Evolutionary conservation across 2,113 vertebrate species (phyloP).

Genomic region (Tenrec ecaudatus): DNA sequence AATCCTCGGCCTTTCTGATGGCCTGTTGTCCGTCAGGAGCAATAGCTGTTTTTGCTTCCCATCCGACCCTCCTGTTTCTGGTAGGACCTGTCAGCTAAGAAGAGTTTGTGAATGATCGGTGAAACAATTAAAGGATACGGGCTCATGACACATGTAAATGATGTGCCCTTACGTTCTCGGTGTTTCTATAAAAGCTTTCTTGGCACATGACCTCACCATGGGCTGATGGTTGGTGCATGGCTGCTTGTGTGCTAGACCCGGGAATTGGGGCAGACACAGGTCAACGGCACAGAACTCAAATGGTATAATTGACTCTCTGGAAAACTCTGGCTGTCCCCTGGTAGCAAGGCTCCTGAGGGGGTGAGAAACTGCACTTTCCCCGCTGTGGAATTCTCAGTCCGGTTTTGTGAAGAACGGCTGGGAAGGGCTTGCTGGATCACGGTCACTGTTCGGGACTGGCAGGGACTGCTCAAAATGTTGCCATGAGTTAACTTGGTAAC

Average conservation of each 20-base stretch:
- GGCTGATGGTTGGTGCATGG: background rate
- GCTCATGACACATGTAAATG: conserved; percentile 9
- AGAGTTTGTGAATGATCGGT: background rate
- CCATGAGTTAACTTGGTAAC: background rate
- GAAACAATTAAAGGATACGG: conserved; percentile 9
- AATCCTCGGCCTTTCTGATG: background rate
- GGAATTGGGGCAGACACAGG: background rate
- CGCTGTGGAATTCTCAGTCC: conserved; percentile 8
- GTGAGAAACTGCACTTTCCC: conserved; percentile 8
- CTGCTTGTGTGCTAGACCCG: background rate
- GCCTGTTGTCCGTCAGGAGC: background rate
- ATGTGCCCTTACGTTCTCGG: background rate
- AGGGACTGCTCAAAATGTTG: background rate
- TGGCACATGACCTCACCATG: background rate
- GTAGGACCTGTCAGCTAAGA: background rate
- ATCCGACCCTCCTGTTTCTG: background rate
- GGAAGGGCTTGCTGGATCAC: background rate
- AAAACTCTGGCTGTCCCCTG: background rate
- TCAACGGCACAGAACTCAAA: background rate
- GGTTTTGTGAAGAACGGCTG: background rate
- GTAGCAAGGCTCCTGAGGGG: background rate
- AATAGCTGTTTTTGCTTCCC: background rate
- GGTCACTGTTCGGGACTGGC: background rate
- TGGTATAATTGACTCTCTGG: background rate
- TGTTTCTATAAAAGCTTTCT: background rate